A percentile compares a stretch with the other conserved stretches of the same genome.
Evolutionary conservation across 2,113 vertebrate species (phyloP).

Genomic region (Symphodus melops): DNA sequence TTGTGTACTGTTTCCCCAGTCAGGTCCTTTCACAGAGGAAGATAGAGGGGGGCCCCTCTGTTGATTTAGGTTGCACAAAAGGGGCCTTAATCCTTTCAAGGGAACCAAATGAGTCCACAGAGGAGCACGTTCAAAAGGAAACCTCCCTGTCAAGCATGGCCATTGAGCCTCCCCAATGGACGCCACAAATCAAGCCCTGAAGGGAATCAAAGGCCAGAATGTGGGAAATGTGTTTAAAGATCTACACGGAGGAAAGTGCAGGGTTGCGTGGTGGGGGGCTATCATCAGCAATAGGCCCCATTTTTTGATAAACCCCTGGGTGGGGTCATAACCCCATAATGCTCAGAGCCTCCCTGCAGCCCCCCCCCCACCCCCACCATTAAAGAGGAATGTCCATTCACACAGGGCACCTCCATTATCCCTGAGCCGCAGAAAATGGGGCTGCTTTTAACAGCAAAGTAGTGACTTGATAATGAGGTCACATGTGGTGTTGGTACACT

Average conservation of each 20-base stretch:
- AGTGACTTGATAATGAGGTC: conserved; percentile 83
- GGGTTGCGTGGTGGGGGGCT: conserved; percentile 13
- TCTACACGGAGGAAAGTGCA: conserved; percentile 49
- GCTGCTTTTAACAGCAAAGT: conserved; percentile 82
- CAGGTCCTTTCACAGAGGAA: conserved; percentile 82
- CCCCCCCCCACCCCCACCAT: conserved; percentile 70
- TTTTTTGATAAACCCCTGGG: conserved; percentile 67
- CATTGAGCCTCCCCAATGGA: conserved; percentile 87
- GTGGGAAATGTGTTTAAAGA: conserved; percentile 85
- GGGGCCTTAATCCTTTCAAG: conserved; percentile 94
- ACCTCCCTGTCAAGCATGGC: conserved; percentile 88
- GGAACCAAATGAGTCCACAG: conserved; percentile 91
- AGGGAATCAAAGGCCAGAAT: conserved; percentile 94
- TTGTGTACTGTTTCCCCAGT: conserved; percentile 93
- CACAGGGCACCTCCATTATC: conserved; percentile 71
- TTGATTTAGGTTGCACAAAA: conserved; percentile 97
- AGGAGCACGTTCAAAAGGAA: conserved; percentile 89
- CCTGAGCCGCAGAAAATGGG: conserved; percentile 73
- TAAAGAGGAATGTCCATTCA: conserved; percentile 84
- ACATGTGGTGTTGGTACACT: conserved; percentile 68
- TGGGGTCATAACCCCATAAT: conserved; percentile 75
- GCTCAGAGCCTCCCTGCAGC: conserved; percentile 47
- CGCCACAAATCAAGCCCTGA: conserved; percentile 89
- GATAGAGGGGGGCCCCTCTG: conserved; percentile 87
- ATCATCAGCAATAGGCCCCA: conserved; percentile 74